Conservation (phyloP, 2,888 invertebrate species). For the Drosophila paranaensis region DNA sequence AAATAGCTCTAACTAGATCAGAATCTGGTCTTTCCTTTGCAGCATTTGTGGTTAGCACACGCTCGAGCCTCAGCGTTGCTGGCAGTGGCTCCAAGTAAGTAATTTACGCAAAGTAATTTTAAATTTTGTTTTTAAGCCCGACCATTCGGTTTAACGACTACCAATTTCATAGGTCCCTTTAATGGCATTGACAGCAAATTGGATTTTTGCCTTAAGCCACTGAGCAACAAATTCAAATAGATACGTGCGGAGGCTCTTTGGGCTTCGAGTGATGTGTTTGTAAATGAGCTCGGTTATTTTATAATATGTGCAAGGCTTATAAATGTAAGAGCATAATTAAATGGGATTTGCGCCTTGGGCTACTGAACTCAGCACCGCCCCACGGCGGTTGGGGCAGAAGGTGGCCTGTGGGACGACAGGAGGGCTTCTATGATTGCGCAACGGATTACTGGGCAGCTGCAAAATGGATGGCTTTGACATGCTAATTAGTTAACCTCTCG, state of each 20-base stretch:
- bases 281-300: conserved; percentile 46
- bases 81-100: conserved; percentile 6
- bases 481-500: conserved; percentile 73
- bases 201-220: conserved; percentile 52
- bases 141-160: conserved; percentile 54
- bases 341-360: conserved; percentile 64
- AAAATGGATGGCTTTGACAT: conserved; percentile 77
- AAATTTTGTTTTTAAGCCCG: conserved; percentile 32
- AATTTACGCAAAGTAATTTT: conserved; percentile 55
- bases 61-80: neutral
- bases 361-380: conserved; percentile 13
- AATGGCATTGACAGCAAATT: conserved; percentile 58
- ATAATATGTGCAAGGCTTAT: conserved; percentile 64
- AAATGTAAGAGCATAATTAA: conserved; percentile 67
- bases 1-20: neutral
- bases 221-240: conserved; percentile 68
- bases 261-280: conserved; percentile 29
- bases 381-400: neutral
- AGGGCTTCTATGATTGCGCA: conserved; percentile 26
- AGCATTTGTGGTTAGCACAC: neutral
- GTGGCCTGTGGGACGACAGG: conserved; percentile 4
- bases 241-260: conserved; percentile 33
- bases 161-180: conserved; percentile 28
- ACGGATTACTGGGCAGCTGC: conserved; percentile 41
- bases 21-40: neutral